Percentiles rank a stretch among this genome's conserved stretches.
These are phyloP conservation scores for Oscheius sp. DNA, from an alignment of 2,888 invertebrate genomes.

Conservation along the genomic window DNA sequence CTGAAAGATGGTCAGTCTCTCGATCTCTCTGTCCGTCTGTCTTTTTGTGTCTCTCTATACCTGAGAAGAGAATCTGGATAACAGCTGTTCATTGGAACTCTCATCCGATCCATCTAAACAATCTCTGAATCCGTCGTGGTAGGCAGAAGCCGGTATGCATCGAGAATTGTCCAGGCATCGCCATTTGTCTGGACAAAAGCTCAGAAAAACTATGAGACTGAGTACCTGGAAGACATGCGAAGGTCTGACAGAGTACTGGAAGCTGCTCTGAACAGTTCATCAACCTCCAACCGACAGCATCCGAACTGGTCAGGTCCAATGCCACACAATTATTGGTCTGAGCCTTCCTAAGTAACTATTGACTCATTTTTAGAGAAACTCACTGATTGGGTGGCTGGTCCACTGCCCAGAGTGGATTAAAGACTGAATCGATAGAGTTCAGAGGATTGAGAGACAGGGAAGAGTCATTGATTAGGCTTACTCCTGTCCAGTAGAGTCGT, in stretches of 20 bases:
- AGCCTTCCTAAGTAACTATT: too few relatives aligned
- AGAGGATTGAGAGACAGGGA: background rate
- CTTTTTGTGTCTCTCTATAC: background rate
- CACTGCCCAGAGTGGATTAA: slow-evolving; percentile 51
- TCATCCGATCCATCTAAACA: slow-evolving; percentile 63
- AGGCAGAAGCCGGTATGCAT: slow-evolving; percentile 56
- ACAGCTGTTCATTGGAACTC: background rate
- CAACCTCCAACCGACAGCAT: slow-evolving; percentile 59
- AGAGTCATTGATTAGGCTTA: slow-evolving; percentile 13
- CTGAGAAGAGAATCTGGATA: slow-evolving; percentile 5
- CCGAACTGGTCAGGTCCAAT: slow-evolving; percentile 37
- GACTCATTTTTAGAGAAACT: background rate
- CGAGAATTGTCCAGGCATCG: slow-evolving; percentile 63
- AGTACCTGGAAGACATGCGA: slow-evolving; percentile 59
- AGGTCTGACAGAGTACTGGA: slow-evolving; percentile 63
- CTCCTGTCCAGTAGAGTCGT: slow-evolving; percentile 29
- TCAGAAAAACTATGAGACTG: background rate
- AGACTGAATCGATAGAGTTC: slow-evolving; percentile 30
- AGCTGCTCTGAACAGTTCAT: slow-evolving; percentile 45
- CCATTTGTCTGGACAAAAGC: slow-evolving; percentile 41
- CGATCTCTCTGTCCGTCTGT: background rate
- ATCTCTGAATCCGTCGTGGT: slow-evolving; percentile 58
- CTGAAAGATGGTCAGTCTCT: background rate
- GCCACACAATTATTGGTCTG: slow-evolving; percentile 37
- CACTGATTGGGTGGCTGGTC: slow-evolving; percentile 44